Evolutionary conservation across 1,140 invertebrate species (phyloP), one percentile per base, ranked within the genome.

Genomic region (Brachionus asplanchnoidis): DNA sequence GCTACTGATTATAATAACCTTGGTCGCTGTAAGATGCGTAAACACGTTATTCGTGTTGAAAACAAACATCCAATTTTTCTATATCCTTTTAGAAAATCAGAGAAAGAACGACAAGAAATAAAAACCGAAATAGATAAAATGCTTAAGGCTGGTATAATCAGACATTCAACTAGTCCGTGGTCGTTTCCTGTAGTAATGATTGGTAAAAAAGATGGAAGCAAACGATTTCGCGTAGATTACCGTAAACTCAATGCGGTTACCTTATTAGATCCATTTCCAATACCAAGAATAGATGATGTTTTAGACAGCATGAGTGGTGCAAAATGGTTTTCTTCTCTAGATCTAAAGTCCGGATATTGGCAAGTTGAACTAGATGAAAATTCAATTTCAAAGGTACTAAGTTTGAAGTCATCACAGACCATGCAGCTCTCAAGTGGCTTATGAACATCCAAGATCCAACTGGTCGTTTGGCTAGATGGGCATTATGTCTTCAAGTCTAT

Each of bases 341-440:
- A 77, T 36, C 36, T 77, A 77, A 46, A 12, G 32, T 77, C 73
- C 23, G 73, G 73, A 77, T 77, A n/a, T n/a, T n/a, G n/a, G n/a
- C n/a, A n/a, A n/a, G n/a, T n/a, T n/a, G n/a, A n/a, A n/a, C n/a
- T n/a, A 77, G 44, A 46, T 46, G 44, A 46, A 46, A 46, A 46
- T 46, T 46, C 44, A 46, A 46, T 46, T 46, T 46, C 44, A 46
- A 46, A n/a, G n/a, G n/a, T n/a, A n/a, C n/a, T n/a, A n/a, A n/a
- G n/a, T n/a, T n/a, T n/a, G n/a, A n/a, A n/a, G n/a, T n/a, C n/a
- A n/a, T n/a, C n/a, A n/a, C n/a, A n/a, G n/a, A n/a, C n/a, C n/a
- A n/a, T n/a, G n/a, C n/a, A n/a, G n/a, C n/a, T n/a, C n/a, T n/a
- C n/a, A n/a, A n/a, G n/a, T n/a, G n/a, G n/a, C n/a, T n/a, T 26